Evolutionary conservation across 2,888 invertebrate species (phyloP).

Genomic region (Epinotia brunnichana): DNA sequence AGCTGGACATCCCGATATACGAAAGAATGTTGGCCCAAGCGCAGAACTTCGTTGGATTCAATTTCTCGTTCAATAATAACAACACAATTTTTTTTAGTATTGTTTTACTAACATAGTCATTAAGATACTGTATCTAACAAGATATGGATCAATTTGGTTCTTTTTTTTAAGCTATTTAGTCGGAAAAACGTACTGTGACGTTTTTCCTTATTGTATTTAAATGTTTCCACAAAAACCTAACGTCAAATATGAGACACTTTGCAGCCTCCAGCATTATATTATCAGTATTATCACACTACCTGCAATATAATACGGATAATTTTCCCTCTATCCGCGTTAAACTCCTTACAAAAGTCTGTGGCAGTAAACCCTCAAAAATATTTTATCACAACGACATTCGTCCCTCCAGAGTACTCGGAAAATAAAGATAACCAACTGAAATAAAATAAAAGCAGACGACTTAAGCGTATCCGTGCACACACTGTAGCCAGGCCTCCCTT

Average conservation of each 20-base stretch:
- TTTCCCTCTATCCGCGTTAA: constrained; percentile 20
- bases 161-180: too few species aligned
- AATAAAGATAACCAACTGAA: constrained; percentile 38
- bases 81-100: too few species aligned
- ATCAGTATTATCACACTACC: neutral
- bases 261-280: constrained; percentile 1
- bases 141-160: too few species aligned
- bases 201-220: too few species aligned
- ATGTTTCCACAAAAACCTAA: too few species aligned
- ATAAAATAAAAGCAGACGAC: constrained; percentile 41
- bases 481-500: constrained; percentile 45
- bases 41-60: too few species aligned
- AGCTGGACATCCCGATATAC: too few species aligned
- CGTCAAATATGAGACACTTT: neutral
- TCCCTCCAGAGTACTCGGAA: constrained; percentile 38
- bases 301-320: constrained; percentile 23
- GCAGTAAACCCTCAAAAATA: constrained; percentile 35
- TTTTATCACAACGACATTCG: constrained; percentile 29
- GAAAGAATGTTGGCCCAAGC: too few species aligned
- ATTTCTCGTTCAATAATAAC: too few species aligned
- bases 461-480: constrained; percentile 44
- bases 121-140: too few species aligned
- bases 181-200: too few species aligned
- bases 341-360: constrained; percentile 26
- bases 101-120: too few species aligned